Evolutionary conservation across 2,888 invertebrate species (phyloP).

Genomic region (Synergus gifuensis): DNA sequence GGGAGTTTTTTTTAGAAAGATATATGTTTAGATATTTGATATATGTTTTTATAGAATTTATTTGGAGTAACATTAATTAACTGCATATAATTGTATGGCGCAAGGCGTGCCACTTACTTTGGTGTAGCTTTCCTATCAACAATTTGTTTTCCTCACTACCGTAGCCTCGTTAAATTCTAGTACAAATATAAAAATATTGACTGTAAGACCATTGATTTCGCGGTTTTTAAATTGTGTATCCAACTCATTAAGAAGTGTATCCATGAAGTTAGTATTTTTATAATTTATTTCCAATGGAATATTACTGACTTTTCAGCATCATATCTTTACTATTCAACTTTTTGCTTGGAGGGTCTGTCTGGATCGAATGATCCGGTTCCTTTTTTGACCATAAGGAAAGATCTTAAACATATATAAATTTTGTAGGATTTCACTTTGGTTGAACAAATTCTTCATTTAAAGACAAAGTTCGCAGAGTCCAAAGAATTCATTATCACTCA

Average conservation of each 20-base stretch:
- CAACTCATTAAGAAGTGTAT: neutral
- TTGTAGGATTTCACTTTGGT: neutral
- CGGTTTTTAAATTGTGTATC: neutral
- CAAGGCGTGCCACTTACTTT: slow-evolving; percentile 2
- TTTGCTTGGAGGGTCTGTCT: neutral
- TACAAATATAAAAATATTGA: slow-evolving; percentile 27
- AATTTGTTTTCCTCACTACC: slow-evolving; percentile 16
- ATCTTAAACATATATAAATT: neutral
- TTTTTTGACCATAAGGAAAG: neutral
- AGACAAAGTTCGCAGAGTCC: too few relatives aligned
- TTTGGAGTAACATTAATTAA: neutral
- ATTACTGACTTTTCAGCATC: neutral
- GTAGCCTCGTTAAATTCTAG: slow-evolving; percentile 12
- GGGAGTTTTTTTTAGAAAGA: too few relatives aligned
- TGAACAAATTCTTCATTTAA: too few relatives aligned
- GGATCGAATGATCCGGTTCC: neutral
- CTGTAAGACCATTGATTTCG: slow-evolving; percentile 1
- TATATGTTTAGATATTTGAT: too few relatives aligned
- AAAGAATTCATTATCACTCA: too few relatives aligned
- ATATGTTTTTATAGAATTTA: too few relatives aligned
- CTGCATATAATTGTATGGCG: neutral
- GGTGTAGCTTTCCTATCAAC: slow-evolving; percentile 14
- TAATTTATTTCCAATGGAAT: slow-evolving; percentile 8
- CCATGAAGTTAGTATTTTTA: neutral
- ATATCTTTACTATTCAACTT: neutral